Evolutionary conservation across 2,113 vertebrate species (phyloP), one percentile per base, ranked within the genome.

Genomic region (Onychorhynchus coronatus): DNA sequence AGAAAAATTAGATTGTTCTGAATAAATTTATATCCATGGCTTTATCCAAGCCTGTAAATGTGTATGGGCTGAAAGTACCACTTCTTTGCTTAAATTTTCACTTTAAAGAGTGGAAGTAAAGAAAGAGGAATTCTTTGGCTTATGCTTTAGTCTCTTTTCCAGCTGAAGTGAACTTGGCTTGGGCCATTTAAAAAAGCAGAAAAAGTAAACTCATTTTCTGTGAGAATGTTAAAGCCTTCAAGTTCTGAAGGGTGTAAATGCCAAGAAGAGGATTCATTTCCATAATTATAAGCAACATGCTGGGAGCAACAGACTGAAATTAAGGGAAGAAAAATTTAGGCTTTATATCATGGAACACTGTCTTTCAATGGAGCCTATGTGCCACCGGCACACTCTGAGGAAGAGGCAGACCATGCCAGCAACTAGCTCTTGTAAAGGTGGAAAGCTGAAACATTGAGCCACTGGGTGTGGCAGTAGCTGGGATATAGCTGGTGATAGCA

Each of bases 241-340:
- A 19, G n/a, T 56, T 84, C 52, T 80, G 68, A 63, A 86, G 39
- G 42, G 23, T 93, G 33, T 89, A 86, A 93, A 85, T 65, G 55
- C 82, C 59, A 77, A 73, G 67, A 67, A 76, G 31, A 77, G 28
- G 25, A 24, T 91, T 94, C 17, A 12, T 85, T 91, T 95, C 76
- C 71, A 77, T 91, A 80, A 86, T 44, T 67, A 88, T 53, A 59
- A 89, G 46, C 22, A 93, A 56, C 71, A 58, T 76, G 75, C 88
- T 79, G 75, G 27, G 70, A 85, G 58, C n/a, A 95, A 49, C 63
- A 83, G 93, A 55, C 12, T 91, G 73, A 94, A 90, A 91, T 76
- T 66, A 70, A 80, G 6, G 25, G 42, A 81, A 76, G 56, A 74
- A 76, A 93, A 94, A 84, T 42, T 39, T 77, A 77, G 55, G 30